Evolutionary conservation across 2,113 vertebrate genomes (phyloP), one percentile per base, ranked within the genome.

Genomic region (Dipodomys stephensi): DNA sequence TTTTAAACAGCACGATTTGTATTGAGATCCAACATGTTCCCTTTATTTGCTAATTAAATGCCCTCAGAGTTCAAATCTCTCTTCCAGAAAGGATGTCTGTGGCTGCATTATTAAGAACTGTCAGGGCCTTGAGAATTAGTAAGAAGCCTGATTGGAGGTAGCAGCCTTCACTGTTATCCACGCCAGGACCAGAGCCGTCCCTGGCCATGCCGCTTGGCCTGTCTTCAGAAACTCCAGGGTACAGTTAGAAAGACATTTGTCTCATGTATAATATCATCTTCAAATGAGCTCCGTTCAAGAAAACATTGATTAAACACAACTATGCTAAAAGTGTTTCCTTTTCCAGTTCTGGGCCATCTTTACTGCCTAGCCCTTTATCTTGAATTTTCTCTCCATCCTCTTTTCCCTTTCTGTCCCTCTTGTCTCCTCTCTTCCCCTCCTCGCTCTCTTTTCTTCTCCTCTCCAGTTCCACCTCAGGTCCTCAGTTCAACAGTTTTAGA

Each of bases 1-100:
- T 93, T 96, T 94, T 78, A 73, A 91, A 73, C 6, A 94, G 30
- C n/a, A 25, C 79, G 49, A 94, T 73, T 94, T 32, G 53, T 49
- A 69, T 18, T 57, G 67, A 76, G 53, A 85, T 46, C 69, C 76
- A 83, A 76, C 67, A 73, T 83, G 28, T 92, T 49, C 12, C 12
- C 49, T 49, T 93, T 64, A 46, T 91, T 82, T 92, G 53, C 67
- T 90, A 85, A 83, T 86, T 76, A 77, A 94, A 60, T 77, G 67
- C 81, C 71, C 62, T 92, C 19, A 1, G 72, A 87, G 71, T 79
- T 81, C 53, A 71, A 88, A 81, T 90, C 60, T 93, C 78, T 76
- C 20, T 71, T 71, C 49, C 32, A 64, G n/a, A 87, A 72, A 84
- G 62, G n/a, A 46, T 82, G 64, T 82, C 81, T 89, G 19, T 39